phyloP scores from a whole-genome alignment of 2,888 invertebrate genomes.

The Melanotus villosus region DNA sequence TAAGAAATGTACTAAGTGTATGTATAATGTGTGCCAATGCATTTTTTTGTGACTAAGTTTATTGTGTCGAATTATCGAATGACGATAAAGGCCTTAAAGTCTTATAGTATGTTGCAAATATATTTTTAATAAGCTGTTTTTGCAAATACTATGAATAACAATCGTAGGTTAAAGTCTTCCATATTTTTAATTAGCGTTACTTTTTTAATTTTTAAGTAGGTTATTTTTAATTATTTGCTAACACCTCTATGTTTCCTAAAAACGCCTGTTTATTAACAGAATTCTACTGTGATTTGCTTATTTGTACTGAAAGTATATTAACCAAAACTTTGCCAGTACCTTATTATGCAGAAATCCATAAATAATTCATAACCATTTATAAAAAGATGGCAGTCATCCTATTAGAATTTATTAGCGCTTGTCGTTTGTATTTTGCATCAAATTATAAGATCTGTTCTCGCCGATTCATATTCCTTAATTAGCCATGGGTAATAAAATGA shows the following conservation, averaged over 20 bases:
- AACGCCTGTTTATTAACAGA: conserved; percentile 25
- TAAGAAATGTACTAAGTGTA: conserved; percentile 37
- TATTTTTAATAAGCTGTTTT: conserved; percentile 64
- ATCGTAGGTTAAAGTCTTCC: conserved; percentile 64
- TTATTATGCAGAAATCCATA: neutral
- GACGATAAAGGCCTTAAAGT: conserved; percentile 63
- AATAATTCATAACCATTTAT: neutral
- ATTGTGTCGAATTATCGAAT: conserved; percentile 38
- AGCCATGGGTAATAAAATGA: no score
- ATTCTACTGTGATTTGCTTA: conserved; percentile 31
- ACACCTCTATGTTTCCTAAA: neutral
- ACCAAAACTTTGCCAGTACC: conserved; percentile 13
- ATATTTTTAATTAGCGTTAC: conserved; percentile 55
- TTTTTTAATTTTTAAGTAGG: conserved; percentile 32
- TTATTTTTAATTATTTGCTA: conserved; percentile 17
- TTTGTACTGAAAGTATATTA: conserved; percentile 16
- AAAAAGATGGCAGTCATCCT: no score
- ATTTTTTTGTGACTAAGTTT: conserved; percentile 39
- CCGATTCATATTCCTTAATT: no score
- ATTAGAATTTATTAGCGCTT: no score
- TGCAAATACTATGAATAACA: conserved; percentile 53
- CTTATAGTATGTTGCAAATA: conserved; percentile 61
- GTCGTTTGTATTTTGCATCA: no score
- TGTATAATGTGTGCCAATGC: conserved; percentile 44
- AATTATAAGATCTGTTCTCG: no score